phyloP scores from a whole-genome alignment of 2,113 vertebrate species.

The Hepsetus odoe region DNA sequence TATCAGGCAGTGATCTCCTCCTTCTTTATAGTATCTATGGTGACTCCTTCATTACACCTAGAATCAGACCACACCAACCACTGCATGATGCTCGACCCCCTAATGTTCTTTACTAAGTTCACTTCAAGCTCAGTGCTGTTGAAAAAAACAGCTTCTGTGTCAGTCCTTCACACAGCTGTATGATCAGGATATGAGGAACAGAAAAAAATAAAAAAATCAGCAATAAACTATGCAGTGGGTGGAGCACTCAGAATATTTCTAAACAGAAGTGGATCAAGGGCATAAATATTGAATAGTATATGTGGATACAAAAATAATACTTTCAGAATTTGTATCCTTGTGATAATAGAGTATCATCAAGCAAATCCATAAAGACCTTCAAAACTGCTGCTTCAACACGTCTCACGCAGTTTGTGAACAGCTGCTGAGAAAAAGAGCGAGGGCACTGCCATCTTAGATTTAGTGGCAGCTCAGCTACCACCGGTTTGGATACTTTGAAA shows the following conservation, averaged over 20 bases:
- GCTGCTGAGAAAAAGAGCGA: constrained; percentile 3
- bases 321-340: neutral
- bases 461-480: neutral
- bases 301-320: neutral
- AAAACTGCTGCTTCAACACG: neutral
- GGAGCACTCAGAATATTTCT: neutral
- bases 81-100: no score
- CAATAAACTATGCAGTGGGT: neutral
- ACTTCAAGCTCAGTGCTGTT: no score
- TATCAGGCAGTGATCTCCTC: no score
- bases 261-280: neutral
- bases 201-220: no score
- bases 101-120: no score
- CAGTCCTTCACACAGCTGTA: no score
- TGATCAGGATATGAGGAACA: neutral
- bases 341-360: neutral
- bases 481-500: neutral
- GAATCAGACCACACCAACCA: no score
- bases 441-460: neutral
- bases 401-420: neutral
- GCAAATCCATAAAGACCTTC: neutral
- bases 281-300: neutral
- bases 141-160: no score
- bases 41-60: no score
- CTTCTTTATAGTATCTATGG: no score